Conservation (phyloP, 2,113 vertebrate genomes). For the Chamaea fasciata region DNA sequence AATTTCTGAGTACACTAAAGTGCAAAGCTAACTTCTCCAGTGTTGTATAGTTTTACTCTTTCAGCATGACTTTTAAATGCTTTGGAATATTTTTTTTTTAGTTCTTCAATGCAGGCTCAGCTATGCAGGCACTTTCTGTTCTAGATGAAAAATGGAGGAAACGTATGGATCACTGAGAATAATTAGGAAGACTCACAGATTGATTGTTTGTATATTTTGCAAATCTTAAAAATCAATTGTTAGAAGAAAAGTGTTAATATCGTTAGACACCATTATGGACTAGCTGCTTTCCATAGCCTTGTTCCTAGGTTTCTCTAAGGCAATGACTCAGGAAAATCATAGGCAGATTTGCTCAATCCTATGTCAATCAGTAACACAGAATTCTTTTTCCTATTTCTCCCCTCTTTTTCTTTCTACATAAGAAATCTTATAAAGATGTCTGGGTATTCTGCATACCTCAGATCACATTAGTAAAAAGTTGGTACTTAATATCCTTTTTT, state of each 20-base stretch:
- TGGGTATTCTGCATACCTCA: background rate
- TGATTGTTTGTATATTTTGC: background rate
- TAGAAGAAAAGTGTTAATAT: background rate
- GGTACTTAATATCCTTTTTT: background rate
- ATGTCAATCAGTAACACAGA: background rate
- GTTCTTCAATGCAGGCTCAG: background rate
- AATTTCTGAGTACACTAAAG: background rate
- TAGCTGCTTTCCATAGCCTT: background rate
- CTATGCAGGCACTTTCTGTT: background rate
- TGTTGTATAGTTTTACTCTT: background rate
- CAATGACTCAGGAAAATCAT: background rate
- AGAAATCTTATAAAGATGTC: background rate
- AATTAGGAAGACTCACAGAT: background rate
- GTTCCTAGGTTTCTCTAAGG: background rate
- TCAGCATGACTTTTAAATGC: background rate
- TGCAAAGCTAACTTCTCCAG: background rate
- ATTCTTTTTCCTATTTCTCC: background rate
- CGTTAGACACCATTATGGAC: background rate
- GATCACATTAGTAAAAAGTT: background rate
- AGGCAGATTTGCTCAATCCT: background rate
- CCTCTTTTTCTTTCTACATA: background rate
- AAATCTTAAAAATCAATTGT: background rate
- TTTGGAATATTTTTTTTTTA: background rate
- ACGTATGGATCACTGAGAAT: background rate
- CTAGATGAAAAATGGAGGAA: background rate